Base-by-base conservation (phyloP, 2,113 vertebrate genomes). In the Physeter macrocephalus region DNA sequence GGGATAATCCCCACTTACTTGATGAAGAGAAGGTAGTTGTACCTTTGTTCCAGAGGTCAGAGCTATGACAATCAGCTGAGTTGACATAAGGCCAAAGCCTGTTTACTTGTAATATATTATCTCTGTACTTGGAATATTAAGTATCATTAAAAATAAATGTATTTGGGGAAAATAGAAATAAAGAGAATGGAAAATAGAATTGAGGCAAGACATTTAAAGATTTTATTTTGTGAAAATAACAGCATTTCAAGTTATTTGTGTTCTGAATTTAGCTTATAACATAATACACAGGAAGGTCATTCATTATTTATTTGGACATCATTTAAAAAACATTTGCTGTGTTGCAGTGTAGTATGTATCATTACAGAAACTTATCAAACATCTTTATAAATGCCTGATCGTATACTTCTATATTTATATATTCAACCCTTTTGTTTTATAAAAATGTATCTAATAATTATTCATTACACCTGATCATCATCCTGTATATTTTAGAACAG, bases 21-120 rank as follows among this genome's bases (percentile, higher is more conserved):
- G 87, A 86, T 59, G 62, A 80, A 62, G 67, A 74, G 66, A 61
- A 15, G 10, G 46, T 46, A 66, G 4, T 39, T 85, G 18, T 23
- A 71, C 78, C 77, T 95, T 93, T 0, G 2, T 96, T 92, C 66
- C 75, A 94, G 91, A 95, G 95, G 72, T 95, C 95, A 96, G 67
- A 61, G 54, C 54, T 43, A 21, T 62, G 85, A 69, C 41, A 57
- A 34, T n/a, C 46, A 93, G 54, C 77, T 61, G 85, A 86, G 34
- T n/a, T 67, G 69, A 92, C 75, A 83, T 92, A 61, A 91, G 85
- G 71, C 62, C 88, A 92, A 80, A 66, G 18, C 14, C n/a, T 90
- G 71, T 72, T 88, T 94, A 95, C 82, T 94, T 92, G 31, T 69
- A 31, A 59, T 85, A 69, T 12, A 27, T 62, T 41, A 59, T 31